Conservation (phyloP, 2,888 invertebrate species). For the Drosophila barbarae region DNA sequence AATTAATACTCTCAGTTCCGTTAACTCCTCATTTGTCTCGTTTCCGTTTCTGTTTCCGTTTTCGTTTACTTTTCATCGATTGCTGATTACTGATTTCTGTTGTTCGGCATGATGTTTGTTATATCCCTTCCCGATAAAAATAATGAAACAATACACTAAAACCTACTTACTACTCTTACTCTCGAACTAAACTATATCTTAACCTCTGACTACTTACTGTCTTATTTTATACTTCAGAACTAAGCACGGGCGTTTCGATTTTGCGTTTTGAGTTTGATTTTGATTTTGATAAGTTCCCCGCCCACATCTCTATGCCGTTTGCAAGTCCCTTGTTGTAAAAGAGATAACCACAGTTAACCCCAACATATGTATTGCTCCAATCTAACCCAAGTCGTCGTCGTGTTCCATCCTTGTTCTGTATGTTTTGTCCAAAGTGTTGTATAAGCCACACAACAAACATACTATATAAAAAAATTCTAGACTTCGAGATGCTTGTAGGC, state of each 20-base stretch:
- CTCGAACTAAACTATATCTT: constrained; percentile 21
- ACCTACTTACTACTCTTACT: constrained; percentile 16
- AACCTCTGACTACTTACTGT: constrained; percentile 17
- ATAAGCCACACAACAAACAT: constrained; percentile 28
- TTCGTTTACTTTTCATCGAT: constrained; percentile 21
- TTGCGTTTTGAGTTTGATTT: constrained; percentile 22
- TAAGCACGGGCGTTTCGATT: constrained; percentile 49
- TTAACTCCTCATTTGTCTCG: constrained; percentile 40
- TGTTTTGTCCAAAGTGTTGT: constrained; percentile 46
- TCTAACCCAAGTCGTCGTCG: constrained; percentile 24
- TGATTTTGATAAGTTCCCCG: constrained; percentile 27
- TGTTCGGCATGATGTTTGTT: constrained; percentile 41
- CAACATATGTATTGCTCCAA: constrained; percentile 21
- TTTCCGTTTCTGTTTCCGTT: constrained; percentile 14
- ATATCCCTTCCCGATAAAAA: background rate
- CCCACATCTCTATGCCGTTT: constrained; percentile 15
- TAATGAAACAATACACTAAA: constrained; percentile 28
- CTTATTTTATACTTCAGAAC: constrained; percentile 37
- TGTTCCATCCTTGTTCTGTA: constrained; percentile 8
- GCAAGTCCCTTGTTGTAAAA: constrained; percentile 23
- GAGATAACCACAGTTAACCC: constrained; percentile 35
- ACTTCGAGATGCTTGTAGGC: constrained; percentile 4
- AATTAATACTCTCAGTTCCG: constrained; percentile 37
- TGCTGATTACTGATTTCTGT: constrained; percentile 31
- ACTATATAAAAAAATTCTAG: background rate